These are phyloP conservation scores for Montipora foliosa DNA, from an alignment of 64 coral and sea anemone species.

Conservation along the genomic window DNA sequence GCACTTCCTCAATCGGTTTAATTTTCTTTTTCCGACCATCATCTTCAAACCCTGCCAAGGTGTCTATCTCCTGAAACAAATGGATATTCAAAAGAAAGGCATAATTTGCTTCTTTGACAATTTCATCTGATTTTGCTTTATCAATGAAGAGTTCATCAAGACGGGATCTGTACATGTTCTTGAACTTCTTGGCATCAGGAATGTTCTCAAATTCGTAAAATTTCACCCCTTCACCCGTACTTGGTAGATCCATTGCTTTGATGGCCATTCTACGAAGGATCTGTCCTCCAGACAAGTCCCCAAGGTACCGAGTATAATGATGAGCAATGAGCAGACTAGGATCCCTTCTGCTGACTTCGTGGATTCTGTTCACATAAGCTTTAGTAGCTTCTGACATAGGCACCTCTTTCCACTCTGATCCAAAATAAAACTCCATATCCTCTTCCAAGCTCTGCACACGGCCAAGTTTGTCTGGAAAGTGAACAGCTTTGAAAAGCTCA, in stretches of 20 bases:
- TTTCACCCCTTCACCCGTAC: constrained; percentile 87
- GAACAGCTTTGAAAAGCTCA: constrained; percentile 67
- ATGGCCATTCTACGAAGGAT: constrained; percentile 91
- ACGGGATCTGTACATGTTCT: constrained; percentile 81
- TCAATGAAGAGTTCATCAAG: constrained; percentile 78
- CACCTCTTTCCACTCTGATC: constrained; percentile 86
- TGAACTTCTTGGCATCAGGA: constrained; percentile 86
- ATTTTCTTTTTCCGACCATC: neutral
- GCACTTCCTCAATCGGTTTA: constrained; percentile 24
- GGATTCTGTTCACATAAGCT: constrained; percentile 88
- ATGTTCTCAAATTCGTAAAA: constrained; percentile 89
- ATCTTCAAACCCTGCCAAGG: constrained; percentile 64
- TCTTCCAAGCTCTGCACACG: constrained; percentile 70
- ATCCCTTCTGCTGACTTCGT: constrained; percentile 75
- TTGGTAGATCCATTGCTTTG: constrained; percentile 88
- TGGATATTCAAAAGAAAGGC: constrained; percentile 85
- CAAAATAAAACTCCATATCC: constrained; percentile 93
- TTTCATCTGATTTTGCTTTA: constrained; percentile 79
- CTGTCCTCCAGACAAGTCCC: constrained; percentile 90
- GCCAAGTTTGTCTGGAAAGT: constrained; percentile 90
- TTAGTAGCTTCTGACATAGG: constrained; percentile 80
- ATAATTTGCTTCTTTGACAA: constrained; percentile 88
- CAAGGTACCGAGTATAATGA: constrained; percentile 94
- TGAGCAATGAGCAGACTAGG: constrained; percentile 91
- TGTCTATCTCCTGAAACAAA: constrained; percentile 91